A percentile compares a stretch with the other conserved stretches of the same genome.
These are phyloP conservation scores for Lypha dubia DNA, from an alignment of 2,888 invertebrate genomes.

Conservation along the genomic window DNA sequence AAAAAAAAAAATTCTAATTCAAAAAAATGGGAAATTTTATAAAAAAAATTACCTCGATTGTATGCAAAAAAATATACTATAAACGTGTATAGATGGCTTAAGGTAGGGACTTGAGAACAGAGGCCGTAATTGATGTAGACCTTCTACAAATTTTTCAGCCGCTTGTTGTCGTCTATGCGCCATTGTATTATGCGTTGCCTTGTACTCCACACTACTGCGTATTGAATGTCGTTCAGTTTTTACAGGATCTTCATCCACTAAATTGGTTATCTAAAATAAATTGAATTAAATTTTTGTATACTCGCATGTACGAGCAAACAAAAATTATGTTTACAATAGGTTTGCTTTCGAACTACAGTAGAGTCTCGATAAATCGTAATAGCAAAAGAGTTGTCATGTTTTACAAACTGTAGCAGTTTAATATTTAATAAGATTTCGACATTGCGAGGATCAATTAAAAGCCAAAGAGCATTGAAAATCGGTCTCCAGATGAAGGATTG, in stretches of 20 bases:
- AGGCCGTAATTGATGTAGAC: conserved; percentile 86
- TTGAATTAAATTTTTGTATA: not conserved
- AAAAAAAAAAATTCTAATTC: not conserved
- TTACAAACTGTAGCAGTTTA: no score
- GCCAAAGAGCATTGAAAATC: not conserved
- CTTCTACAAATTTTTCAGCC: conserved; percentile 80
- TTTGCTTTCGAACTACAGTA: no score
- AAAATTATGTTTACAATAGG: no score
- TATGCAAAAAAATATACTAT: conserved; percentile 86
- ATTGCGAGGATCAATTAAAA: no score
- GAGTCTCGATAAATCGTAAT: no score
- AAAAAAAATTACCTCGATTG: conserved; percentile 85
- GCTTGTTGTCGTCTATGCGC: conserved; percentile 30
- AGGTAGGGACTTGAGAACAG: conserved; percentile 87
- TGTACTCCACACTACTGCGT: conserved; percentile 50
- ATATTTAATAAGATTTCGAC: no score
- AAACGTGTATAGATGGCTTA: conserved; percentile 86
- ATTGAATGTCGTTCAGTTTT: conserved; percentile 47
- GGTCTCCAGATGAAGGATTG: no score
- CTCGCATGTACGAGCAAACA: no score
- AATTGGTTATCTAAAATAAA: conserved; percentile 75
- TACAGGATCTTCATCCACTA: conserved; percentile 77
- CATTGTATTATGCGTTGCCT: conserved; percentile 17
- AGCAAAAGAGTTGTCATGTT: no score
- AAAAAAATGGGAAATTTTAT: not conserved